Evolutionary conservation across 1,140 invertebrate species (phyloP).

Genomic region (roundworm (Caenorhabditis elegans)): DNA sequence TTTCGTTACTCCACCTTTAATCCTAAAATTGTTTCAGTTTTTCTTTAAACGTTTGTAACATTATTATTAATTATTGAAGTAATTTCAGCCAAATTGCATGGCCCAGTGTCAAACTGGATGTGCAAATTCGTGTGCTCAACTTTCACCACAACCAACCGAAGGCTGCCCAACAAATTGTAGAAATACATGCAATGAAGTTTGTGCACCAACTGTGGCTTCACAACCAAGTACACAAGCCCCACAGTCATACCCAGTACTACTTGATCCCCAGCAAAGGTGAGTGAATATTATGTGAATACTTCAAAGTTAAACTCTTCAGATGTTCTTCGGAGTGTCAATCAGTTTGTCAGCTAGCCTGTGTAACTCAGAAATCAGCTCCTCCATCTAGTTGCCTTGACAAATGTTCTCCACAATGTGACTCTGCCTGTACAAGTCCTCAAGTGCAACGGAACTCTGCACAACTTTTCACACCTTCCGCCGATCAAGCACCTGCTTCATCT

Average conservation of each 20-base stretch:
- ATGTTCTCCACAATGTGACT: constrained; percentile 35
- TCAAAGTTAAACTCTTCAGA: neutral
- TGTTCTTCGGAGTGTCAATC: constrained; percentile 38
- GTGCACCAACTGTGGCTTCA: constrained; percentile 1
- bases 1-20: too few relatives aligned
- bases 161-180: constrained; percentile 18
- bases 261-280: constrained; percentile 32
- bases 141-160: neutral
- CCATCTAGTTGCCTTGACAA: constrained; percentile 32
- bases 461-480: neutral
- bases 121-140: neutral
- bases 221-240: neutral
- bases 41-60: too few relatives aligned
- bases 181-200: constrained; percentile 14
- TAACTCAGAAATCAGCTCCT: constrained; percentile 30
- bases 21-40: too few relatives aligned
- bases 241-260: neutral
- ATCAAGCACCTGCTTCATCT: neutral
- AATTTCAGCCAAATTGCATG: neutral
- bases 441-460: constrained; percentile 38
- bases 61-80: too few relatives aligned
- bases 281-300: too few relatives aligned
- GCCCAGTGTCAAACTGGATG: neutral
- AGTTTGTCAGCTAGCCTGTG: constrained; percentile 32
- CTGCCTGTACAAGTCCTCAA: constrained; percentile 16